Conservation (phyloP, 2,113 vertebrate genomes). For the Ia io region DNA sequence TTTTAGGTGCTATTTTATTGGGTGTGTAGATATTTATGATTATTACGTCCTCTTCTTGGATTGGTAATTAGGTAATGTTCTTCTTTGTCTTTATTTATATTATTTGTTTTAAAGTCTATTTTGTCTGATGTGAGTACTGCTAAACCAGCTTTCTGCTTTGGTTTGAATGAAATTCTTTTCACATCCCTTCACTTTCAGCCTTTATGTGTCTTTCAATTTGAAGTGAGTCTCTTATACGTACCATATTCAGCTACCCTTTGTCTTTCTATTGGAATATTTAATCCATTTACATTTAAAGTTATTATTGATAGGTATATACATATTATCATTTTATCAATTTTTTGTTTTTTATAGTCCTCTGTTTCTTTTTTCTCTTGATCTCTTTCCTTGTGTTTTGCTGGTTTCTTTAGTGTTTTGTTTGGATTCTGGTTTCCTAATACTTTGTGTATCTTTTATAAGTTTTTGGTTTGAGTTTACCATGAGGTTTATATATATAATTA, state of each 20-base stretch:
- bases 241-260: too few species aligned
- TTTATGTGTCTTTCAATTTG: too few species aligned
- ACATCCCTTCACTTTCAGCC: too few species aligned
- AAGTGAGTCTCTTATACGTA: too few species aligned
- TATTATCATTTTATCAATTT: not conserved
- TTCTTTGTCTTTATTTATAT: not conserved
- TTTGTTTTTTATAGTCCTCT: not conserved
- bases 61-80: not conserved
- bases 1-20: not conserved
- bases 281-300: too few species aligned
- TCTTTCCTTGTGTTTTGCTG: not conserved
- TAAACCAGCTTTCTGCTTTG: not conserved
- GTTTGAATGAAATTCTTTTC: not conserved
- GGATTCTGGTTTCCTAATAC: not conserved
- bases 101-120: not conserved
- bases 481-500: not conserved
- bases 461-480: not conserved
- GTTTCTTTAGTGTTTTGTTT: not conserved
- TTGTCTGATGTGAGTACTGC: not conserved
- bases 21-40: not conserved
- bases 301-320: not conserved
- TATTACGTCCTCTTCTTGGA: not conserved
- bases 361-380: not conserved
- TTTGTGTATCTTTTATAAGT: not conserved
- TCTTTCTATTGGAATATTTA: too few species aligned